Conservation (phyloP, 2,888 invertebrate species). For the Euplagia quadripunctaria region DNA sequence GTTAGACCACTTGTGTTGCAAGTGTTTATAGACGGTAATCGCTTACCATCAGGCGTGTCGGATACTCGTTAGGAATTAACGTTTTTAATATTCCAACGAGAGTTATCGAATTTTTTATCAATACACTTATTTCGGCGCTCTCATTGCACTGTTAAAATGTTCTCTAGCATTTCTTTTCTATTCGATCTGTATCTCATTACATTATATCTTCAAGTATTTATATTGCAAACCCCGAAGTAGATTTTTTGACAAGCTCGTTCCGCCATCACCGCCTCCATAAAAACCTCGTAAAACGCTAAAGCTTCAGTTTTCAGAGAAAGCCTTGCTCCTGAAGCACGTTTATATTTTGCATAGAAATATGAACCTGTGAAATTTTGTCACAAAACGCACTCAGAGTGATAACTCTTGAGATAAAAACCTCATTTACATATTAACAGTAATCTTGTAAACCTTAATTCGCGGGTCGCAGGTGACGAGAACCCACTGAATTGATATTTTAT, state of each 20-base stretch:
- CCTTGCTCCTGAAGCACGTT: conserved; percentile 23
- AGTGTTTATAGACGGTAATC: too few species aligned
- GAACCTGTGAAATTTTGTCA: conserved; percentile 50
- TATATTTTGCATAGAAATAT: conserved; percentile 48
- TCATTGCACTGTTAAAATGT: background rate
- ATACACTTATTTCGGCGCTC: background rate
- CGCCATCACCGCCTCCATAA: conserved; percentile 38
- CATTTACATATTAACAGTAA: conserved; percentile 62
- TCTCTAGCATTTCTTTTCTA: background rate
- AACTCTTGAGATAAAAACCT: conserved; percentile 48
- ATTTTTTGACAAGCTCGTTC: conserved; percentile 32
- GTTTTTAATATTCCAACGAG: too few species aligned
- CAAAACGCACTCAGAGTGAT: conserved; percentile 47
- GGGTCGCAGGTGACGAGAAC: conserved; percentile 61
- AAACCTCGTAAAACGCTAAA: conserved; percentile 37
- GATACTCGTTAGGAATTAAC: too few species aligned
- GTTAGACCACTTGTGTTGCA: too few species aligned
- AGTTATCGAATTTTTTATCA: background rate
- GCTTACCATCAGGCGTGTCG: too few species aligned
- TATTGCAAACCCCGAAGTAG: conserved; percentile 20
- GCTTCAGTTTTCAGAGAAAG: conserved; percentile 34
- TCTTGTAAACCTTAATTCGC: conserved; percentile 55
- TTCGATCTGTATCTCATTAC: background rate
- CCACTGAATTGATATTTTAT: conserved; percentile 64
- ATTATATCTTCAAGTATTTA: conserved; percentile 18